These are phyloP conservation scores for Muntiacus reevesi DNA, from an alignment of 2,113 vertebrate genomes.

Conservation along the genomic window DNA sequence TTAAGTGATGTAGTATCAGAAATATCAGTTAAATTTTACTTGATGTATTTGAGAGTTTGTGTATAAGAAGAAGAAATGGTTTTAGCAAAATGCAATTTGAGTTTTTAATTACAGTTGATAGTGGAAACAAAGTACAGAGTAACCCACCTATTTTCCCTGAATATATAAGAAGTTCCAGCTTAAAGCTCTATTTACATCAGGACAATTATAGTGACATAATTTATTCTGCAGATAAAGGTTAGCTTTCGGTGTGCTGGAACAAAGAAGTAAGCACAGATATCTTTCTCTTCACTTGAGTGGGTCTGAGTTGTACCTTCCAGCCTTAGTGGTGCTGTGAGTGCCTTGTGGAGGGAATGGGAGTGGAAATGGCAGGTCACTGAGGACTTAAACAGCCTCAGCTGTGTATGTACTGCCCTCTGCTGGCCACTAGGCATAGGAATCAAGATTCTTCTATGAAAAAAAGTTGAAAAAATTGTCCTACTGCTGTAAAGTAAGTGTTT, in stretches of 20 bases:
- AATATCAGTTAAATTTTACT: background rate
- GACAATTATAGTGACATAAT: background rate
- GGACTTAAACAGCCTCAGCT: background rate
- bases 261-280: background rate
- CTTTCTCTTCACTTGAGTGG: background rate
- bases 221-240: background rate
- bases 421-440: background rate
- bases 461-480: background rate
- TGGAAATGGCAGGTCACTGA: background rate
- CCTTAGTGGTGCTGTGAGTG: background rate
- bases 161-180: background rate
- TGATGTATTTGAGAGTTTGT: background rate
- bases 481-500: background rate
- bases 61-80: background rate
- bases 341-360: accelerated
- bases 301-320: background rate
- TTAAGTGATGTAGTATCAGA: background rate
- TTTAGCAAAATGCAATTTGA: background rate
- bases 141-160: background rate
- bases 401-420: conserved; percentile 55
- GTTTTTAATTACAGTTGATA: background rate
- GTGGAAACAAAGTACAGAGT: background rate
- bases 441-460: background rate
- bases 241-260: background rate
- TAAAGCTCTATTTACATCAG: background rate